Conservation (phyloP, 2,797 vertebrate species). For the Atherinosoma microstoma region DNA sequence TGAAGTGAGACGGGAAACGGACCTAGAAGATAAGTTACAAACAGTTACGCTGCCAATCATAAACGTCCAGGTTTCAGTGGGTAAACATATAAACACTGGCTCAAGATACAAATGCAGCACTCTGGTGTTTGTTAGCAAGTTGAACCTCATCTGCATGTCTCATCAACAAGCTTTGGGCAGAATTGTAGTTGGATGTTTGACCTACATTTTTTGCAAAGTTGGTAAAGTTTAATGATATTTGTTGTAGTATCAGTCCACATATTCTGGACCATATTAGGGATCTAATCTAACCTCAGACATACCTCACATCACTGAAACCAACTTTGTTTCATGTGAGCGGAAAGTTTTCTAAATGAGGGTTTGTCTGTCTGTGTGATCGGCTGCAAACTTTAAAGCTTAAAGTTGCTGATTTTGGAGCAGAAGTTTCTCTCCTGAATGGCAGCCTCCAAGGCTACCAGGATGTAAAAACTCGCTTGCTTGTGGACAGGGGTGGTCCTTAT, state of each 20-base stretch:
- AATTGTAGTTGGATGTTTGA: not conserved
- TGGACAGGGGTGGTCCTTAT: no score
- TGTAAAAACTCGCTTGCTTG: no score
- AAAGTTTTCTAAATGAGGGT: not conserved
- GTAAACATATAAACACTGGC: not conserved
- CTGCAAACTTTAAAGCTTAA: not conserved
- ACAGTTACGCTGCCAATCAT: not conserved
- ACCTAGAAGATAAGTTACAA: constrained; percentile 80
- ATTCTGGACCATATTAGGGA: no score
- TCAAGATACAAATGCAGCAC: not conserved
- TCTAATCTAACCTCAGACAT: no score
- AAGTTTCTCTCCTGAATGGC: not conserved
- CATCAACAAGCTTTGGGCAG: not conserved
- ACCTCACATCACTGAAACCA: not conserved
- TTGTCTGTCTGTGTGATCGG: not conserved
- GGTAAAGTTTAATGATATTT: not conserved
- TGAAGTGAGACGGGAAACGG: constrained; percentile 98
- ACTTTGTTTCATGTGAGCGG: not conserved
- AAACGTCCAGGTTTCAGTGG: not conserved
- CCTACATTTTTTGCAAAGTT: not conserved
- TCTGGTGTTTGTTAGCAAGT: not conserved
- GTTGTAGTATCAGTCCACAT: not conserved
- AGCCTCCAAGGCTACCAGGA: not conserved
- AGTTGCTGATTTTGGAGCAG: not conserved
- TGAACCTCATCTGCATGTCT: not conserved